These are phyloP conservation scores for Todus mexicanus DNA, from an alignment of 2,797 vertebrate species.

Conservation along the genomic window DNA sequence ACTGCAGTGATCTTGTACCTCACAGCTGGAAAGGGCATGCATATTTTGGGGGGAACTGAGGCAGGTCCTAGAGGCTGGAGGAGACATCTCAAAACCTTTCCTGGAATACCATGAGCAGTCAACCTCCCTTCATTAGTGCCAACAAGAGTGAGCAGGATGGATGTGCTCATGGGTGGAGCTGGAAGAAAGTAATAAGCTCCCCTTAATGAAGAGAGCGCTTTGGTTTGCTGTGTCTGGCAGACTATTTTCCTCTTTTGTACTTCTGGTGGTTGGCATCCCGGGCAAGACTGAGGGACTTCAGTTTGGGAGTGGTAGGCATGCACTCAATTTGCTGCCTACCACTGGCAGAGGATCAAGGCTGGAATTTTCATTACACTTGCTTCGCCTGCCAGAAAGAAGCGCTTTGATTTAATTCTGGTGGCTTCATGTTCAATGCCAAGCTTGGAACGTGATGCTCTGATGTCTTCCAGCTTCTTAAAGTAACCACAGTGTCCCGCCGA, in stretches of 20 bases:
- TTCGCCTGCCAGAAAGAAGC: constrained; percentile 52
- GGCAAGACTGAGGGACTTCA: constrained; percentile 8
- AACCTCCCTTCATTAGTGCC: background rate
- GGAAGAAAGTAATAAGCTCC: constrained; percentile 10
- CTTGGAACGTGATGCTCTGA: constrained; percentile 43
- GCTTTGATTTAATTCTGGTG: constrained; percentile 61
- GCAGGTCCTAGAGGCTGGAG: background rate
- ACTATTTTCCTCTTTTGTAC: constrained; percentile 32
- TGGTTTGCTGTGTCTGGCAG: constrained; percentile 36
- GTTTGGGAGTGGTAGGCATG: constrained; percentile 46
- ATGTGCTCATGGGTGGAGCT: constrained; percentile 21
- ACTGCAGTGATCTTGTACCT: background rate
- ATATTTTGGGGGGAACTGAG: background rate
- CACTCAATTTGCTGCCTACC: constrained; percentile 37
- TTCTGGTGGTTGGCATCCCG: background rate
- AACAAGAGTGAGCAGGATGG: background rate
- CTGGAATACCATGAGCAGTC: background rate
- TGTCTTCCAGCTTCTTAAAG: constrained; percentile 58
- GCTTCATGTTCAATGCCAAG: constrained; percentile 60
- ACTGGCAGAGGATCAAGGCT: constrained; percentile 53
- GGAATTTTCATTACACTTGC: constrained; percentile 55
- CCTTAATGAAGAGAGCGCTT: constrained; percentile 9
- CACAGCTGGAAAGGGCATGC: background rate
- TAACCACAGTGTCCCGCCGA: constrained; percentile 30
- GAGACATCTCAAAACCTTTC: background rate